Percentiles rank a stretch among this genome's conserved stretches.
Conservation (phyloP, 2,797 vertebrate genomes). For the Poecilia picta region DNA sequence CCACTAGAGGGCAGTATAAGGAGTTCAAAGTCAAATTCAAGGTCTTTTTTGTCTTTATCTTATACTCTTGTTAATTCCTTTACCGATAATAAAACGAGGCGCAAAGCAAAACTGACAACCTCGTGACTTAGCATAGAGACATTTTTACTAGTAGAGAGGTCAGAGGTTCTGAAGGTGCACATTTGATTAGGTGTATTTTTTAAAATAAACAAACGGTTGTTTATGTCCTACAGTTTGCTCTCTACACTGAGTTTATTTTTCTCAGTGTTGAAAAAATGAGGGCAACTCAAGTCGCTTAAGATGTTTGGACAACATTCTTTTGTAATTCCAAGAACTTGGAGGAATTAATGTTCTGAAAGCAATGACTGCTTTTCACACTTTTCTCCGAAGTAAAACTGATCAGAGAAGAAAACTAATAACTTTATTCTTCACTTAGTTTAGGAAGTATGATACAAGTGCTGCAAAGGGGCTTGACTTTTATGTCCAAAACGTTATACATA, state of each 20-base stretch:
- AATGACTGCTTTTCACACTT: slow-evolving; percentile 67
- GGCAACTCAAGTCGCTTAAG: slow-evolving; percentile 7
- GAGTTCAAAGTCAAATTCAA: not conserved
- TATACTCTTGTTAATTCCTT: slow-evolving; percentile 11
- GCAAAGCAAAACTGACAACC: slow-evolving; percentile 26
- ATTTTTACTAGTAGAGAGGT: slow-evolving; percentile 44
- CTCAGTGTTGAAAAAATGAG: slow-evolving; percentile 39
- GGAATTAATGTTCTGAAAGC: slow-evolving; percentile 68
- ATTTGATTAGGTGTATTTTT: not conserved
- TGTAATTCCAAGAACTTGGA: slow-evolving; percentile 68
- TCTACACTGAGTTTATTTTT: slow-evolving; percentile 34
- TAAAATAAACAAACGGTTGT: slow-evolving; percentile 15
- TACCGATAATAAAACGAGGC: slow-evolving; percentile 33
- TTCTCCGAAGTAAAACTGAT: slow-evolving; percentile 58
- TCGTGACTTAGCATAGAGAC: slow-evolving; percentile 54
- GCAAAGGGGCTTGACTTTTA: slow-evolving; percentile 6
- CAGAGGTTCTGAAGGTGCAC: slow-evolving; percentile 63
- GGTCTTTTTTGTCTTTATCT: slow-evolving; percentile 3
- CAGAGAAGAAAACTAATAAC: slow-evolving; percentile 49
- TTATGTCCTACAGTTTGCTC: not conserved
- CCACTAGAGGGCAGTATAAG: slow-evolving; percentile 62
- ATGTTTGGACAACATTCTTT: slow-evolving; percentile 67
- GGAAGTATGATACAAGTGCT: slow-evolving; percentile 26
- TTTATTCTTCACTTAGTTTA: slow-evolving; percentile 24
- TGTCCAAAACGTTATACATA: not conserved